Percentiles rank a stretch among this genome's conserved stretches.
phyloP scores from a whole-genome alignment of 2,797 vertebrate species.

The Poeciliopsis gracilis region DNA sequence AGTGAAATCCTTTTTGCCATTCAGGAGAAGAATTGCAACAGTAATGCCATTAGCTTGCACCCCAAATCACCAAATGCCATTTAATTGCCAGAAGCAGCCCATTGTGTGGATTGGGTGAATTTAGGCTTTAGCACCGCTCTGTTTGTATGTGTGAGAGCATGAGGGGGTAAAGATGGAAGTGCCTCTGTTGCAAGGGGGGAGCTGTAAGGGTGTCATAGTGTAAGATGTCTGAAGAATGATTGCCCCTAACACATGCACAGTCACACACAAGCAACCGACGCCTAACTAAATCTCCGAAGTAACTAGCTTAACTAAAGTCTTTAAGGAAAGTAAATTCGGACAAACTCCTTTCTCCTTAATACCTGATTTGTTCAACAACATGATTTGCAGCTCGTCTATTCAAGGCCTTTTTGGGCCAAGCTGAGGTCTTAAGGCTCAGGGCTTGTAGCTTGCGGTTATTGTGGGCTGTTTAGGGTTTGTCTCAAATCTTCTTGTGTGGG shows the following conservation, averaged over 20 bases:
- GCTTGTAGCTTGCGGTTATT: slow-evolving; percentile 85
- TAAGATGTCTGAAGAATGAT: slow-evolving; percentile 82
- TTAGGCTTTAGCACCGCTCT: slow-evolving; percentile 69
- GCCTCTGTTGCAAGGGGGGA: slow-evolving; percentile 76
- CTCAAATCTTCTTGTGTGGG: slow-evolving; percentile 97
- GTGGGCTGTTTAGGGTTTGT: slow-evolving; percentile 88
- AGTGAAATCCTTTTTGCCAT: slow-evolving; percentile 85
- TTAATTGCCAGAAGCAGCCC: slow-evolving; percentile 85
- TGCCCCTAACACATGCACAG: slow-evolving; percentile 79
- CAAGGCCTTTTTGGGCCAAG: slow-evolving; percentile 92
- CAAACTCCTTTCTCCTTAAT: slow-evolving; percentile 98
- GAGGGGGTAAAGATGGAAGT: slow-evolving; percentile 73
- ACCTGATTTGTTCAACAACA: slow-evolving; percentile 99
- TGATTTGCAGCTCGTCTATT: slow-evolving; percentile 99
- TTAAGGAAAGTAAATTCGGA: slow-evolving; percentile 99
- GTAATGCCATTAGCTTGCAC: slow-evolving; percentile 87
- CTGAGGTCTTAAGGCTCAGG: slow-evolving; percentile 85
- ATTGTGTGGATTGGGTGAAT: slow-evolving; percentile 83
- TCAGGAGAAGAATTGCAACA: slow-evolving; percentile 84
- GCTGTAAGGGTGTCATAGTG: slow-evolving; percentile 75
- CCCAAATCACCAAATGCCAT: slow-evolving; percentile 84
- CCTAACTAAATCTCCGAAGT: slow-evolving; percentile 92
- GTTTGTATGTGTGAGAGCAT: slow-evolving; percentile 62
- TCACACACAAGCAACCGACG: slow-evolving; percentile 86
- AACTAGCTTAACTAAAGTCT: slow-evolving; percentile 99